phyloP scores from a whole-genome alignment of 2,888 invertebrate species.

The Microplitis deprimator region DNA sequence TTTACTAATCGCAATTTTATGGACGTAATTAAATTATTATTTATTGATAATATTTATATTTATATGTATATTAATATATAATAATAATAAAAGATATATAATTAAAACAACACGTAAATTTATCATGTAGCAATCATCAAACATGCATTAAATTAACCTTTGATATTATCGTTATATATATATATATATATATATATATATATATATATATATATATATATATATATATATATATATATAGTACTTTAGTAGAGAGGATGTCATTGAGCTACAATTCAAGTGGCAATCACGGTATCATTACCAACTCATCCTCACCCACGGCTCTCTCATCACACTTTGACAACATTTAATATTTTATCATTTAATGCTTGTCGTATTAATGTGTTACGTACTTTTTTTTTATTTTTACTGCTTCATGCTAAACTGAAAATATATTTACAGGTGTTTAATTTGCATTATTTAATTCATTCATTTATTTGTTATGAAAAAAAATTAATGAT shows the following conservation, averaged over 20 bases:
- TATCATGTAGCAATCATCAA: no score
- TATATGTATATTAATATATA: no score
- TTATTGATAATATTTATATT: no score
- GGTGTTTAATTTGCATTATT: neutral
- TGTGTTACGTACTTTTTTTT: constrained; percentile 5
- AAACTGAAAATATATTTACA: neutral
- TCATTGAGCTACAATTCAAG: constrained; percentile 67
- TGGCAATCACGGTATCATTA: constrained; percentile 61
- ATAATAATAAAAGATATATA: no score
- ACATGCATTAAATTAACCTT: neutral
- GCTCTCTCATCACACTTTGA: constrained; percentile 15
- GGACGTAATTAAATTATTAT: no score
- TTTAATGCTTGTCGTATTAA: neutral
- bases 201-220: constrained; percentile 35
- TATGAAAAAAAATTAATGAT: neutral
- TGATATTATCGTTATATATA: neutral
- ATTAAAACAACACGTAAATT: no score
- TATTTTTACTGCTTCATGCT: neutral
- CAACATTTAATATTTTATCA: neutral
- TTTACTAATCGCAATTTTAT: no score
- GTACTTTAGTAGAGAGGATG: constrained; percentile 50
- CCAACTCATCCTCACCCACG: constrained; percentile 61
- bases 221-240: constrained; percentile 20
- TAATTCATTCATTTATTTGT: neutral
- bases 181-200: constrained; percentile 35